Conservation (phyloP, 2,113 vertebrate genomes). For the Macquaria australasica region DNA sequence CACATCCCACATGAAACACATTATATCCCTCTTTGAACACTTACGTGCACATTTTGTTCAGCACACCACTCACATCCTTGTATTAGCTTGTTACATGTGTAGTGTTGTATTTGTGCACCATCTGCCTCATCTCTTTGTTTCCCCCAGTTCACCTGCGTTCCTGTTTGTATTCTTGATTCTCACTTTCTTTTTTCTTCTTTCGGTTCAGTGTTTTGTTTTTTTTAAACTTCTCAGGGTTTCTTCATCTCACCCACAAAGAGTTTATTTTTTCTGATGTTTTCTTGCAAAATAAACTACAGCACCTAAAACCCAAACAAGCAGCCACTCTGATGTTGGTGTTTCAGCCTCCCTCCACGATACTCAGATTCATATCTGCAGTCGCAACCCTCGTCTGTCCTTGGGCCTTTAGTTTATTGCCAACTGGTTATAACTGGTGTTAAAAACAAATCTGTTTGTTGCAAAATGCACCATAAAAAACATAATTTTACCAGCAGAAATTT, state of each 20-base stretch:
- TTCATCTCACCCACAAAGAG: neutral
- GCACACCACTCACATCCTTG: neutral
- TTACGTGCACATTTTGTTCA: neutral
- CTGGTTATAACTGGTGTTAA: neutral
- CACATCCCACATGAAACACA: neutral
- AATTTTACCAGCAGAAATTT: neutral
- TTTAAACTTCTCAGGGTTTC: neutral
- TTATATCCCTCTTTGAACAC: neutral
- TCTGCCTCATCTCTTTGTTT: neutral
- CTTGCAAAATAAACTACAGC: neutral
- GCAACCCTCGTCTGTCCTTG: neutral
- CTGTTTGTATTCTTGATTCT: neutral
- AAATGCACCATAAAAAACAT: neutral
- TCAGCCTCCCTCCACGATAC: neutral
- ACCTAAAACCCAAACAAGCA: conserved; percentile 18
- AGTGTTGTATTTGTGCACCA: neutral
- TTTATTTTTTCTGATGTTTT: neutral
- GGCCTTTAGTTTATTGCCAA: neutral
- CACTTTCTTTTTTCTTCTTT: neutral
- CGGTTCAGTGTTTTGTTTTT: neutral
- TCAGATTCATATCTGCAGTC: neutral
- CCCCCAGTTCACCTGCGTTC: neutral
- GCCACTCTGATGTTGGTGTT: neutral
- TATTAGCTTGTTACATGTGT: neutral
- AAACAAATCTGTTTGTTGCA: conserved; percentile 1